Evolutionary conservation across 2,888 invertebrate species (phyloP), one percentile per base, ranked within the genome.

Genomic region (Mesoligia furuncula): DNA sequence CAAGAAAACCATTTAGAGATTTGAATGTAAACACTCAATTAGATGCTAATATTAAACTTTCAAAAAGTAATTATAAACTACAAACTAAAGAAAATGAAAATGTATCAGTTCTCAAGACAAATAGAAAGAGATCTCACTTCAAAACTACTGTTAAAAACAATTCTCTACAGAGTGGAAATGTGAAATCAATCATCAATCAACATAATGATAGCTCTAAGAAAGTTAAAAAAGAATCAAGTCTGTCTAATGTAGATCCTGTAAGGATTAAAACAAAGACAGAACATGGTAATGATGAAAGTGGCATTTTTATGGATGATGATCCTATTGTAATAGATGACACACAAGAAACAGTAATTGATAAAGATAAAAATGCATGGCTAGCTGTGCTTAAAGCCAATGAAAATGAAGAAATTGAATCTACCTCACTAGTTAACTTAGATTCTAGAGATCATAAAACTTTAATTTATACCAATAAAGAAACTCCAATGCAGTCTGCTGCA

Each of bases 1-100:
- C 86, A 65, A 92, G 96, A 81, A 93, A 90, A 89, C 95, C 95
- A 75, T 93, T 96, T 82, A 83, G 92, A 77, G 94, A 95, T 86
- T 85, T 96, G 51, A 93, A 92, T 91, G 88, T 93, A 4, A 95
- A 95, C 84, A 85, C 87, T 62, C 86, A 90, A 74, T 61, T 71
- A 59, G 27, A 66, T 59, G 74, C 57, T 68, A 73, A 62, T 48
- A 51, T 45, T 64, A 72, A 48, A 36, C 2, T 17, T 36, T 59
- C 45, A 13, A 73, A 77, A 70, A 71, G 66, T 61, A 70, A 65
- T 67, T 77, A 75, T 57, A 76, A 67, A 69, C 74, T 15, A 45
- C 75, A 72, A 85, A 83, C 31, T 64, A 51, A 68, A 45, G 54
- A 20, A 36, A 31, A 75, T 59, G 72, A 86, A 65, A 81, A 76